phyloP scores from a whole-genome alignment of 2,797 vertebrate genomes.

The Tachyglossus aculeatus region DNA sequence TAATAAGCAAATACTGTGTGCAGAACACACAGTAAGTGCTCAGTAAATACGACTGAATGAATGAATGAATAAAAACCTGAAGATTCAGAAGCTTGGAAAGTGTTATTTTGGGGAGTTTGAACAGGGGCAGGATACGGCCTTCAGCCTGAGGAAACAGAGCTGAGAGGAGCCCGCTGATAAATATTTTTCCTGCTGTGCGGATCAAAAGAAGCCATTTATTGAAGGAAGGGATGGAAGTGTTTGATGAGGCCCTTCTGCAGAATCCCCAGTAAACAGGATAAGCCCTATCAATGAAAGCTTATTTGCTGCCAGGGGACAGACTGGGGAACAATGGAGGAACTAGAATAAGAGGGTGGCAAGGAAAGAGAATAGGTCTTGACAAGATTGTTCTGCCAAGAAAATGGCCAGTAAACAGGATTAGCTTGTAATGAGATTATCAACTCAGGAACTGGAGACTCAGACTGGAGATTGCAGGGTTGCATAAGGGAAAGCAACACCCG shows the following conservation, averaged over 20 bases:
- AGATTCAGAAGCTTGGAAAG: constrained; percentile 46
- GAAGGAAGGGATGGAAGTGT: constrained; percentile 44
- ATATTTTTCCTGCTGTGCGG: constrained; percentile 32
- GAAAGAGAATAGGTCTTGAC: constrained; percentile 34
- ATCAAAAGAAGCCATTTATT: constrained; percentile 60
- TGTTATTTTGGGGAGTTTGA: constrained; percentile 50
- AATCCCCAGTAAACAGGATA: constrained; percentile 53
- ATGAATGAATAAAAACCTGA: constrained; percentile 9
- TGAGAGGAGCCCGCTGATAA: constrained; percentile 40
- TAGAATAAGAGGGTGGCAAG: constrained; percentile 43
- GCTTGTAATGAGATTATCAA: constrained; percentile 69
- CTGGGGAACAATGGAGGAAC: constrained; percentile 44
- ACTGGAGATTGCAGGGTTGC: not conserved
- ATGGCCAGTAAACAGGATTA: constrained; percentile 69
- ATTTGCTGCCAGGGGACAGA: not conserved
- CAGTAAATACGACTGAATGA: not conserved
- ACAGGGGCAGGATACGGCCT: constrained; percentile 54
- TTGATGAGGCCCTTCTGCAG: constrained; percentile 47
- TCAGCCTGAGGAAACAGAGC: constrained; percentile 39
- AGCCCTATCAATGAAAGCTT: constrained; percentile 37
- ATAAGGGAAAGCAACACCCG: not conserved
- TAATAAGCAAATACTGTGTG: not conserved
- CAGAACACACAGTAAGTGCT: not conserved
- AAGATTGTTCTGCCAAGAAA: constrained; percentile 57
- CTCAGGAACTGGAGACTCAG: constrained; percentile 23